Evolutionary conservation across 1,140 invertebrate species (phyloP).

Genomic region (Oedothorax gibbosus): DNA sequence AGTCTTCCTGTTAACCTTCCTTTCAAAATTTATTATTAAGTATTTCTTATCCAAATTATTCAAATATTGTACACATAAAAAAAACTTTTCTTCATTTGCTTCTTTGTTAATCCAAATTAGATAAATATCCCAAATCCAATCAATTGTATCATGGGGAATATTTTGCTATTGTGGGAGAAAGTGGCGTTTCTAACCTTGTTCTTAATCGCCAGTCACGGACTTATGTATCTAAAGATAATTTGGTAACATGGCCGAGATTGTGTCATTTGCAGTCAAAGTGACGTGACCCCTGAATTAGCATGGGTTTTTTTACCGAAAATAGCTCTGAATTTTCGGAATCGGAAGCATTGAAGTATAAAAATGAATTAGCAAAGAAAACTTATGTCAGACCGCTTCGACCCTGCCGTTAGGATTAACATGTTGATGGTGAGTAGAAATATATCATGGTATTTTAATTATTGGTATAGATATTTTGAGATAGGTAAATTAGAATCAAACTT

Average conservation of each 20-base stretch:
- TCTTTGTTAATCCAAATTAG: too few relatives aligned
- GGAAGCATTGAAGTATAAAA: conserved; percentile 29
- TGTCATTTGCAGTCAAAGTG: not conserved
- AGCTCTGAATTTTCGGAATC: not conserved
- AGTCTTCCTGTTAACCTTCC: too few relatives aligned
- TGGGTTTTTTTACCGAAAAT: not conserved
- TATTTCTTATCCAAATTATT: too few relatives aligned
- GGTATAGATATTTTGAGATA: not conserved
- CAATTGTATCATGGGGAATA: too few relatives aligned
- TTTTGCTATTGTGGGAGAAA: too few relatives aligned
- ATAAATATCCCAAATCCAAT: too few relatives aligned
- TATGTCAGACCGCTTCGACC: not conserved
- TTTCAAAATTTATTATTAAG: too few relatives aligned
- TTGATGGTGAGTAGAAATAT: conserved; percentile 9
- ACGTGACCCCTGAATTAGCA: not conserved
- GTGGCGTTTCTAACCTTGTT: conserved; percentile 11
- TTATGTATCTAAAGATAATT: not conserved
- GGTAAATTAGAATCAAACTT: not conserved
- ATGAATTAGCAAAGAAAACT: conserved; percentile 2
- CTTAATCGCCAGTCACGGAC: conserved; percentile 38
- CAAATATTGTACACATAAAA: too few relatives aligned
- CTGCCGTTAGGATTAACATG: conserved; percentile 13
- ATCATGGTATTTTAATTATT: not conserved
- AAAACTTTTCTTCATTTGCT: too few relatives aligned
- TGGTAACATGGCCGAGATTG: not conserved